A percentile compares a stretch with the other conserved stretches of the same genome.
These are phyloP conservation scores for Arctopsyche grandis DNA, from an alignment of 1,140 invertebrate species.

Conservation along the genomic window DNA sequence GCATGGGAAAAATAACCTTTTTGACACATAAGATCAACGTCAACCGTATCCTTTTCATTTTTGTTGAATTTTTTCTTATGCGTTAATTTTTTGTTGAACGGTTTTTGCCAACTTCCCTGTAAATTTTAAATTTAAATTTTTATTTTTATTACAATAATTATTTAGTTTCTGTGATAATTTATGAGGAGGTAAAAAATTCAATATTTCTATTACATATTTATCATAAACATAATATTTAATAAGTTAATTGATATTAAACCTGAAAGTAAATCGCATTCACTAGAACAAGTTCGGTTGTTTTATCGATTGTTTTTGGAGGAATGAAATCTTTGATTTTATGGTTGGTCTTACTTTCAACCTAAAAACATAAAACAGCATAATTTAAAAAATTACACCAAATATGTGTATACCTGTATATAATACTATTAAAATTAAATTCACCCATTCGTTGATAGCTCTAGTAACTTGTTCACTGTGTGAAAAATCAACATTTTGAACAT, in stretches of 20 bases:
- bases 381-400: no score
- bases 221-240: no score
- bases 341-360: conserved; percentile 48
- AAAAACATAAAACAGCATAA: neutral
- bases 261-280: conserved; percentile 87
- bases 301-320: conserved; percentile 62
- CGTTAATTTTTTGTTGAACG: conserved; percentile 19
- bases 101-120: conserved; percentile 47
- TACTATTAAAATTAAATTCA: neutral
- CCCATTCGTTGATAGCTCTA: conserved; percentile 43
- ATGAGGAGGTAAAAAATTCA: no score
- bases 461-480: neutral
- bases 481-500: conserved; percentile 47
- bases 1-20: conserved; percentile 41
- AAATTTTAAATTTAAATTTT: neutral
- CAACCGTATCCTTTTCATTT: conserved; percentile 33
- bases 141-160: no score
- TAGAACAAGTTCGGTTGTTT: conserved; percentile 70
- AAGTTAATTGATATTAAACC: no score
- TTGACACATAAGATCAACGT: conserved; percentile 44
- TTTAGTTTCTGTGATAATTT: no score
- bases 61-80: conserved; percentile 40
- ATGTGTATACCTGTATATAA: no score
- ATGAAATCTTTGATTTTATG: conserved; percentile 18
- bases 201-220: no score